A percentile compares a stretch with the other conserved stretches of the same genome.
Evolutionary conservation across 2,888 invertebrate genomes (phyloP).

Genomic region (Caenorhabditis sulstoni): DNA sequence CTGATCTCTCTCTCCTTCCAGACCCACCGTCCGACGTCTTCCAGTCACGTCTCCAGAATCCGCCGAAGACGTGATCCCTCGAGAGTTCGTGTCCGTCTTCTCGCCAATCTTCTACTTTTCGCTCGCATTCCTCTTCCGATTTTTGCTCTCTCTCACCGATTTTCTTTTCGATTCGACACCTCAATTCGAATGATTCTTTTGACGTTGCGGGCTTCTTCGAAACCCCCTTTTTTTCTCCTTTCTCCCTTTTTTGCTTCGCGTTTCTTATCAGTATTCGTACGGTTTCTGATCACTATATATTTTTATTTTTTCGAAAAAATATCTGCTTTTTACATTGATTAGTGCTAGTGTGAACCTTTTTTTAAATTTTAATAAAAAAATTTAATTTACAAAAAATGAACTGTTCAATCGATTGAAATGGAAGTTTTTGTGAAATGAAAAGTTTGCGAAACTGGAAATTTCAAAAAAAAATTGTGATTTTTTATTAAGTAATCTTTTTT

Average conservation of each 20-base stretch:
- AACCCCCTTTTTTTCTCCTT: background rate
- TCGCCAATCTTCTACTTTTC: conserved; percentile 37
- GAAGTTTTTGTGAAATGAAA: too few relatives aligned
- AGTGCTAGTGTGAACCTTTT: too few relatives aligned
- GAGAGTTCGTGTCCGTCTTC: conserved; percentile 33
- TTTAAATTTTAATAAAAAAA: too few relatives aligned
- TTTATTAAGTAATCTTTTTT: too few relatives aligned
- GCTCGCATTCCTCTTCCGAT: conserved; percentile 51
- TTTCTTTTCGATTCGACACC: background rate
- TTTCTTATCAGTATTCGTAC: conserved; percentile 18
- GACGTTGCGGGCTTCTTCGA: conserved; percentile 39
- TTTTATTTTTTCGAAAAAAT: background rate
- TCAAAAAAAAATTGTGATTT: too few relatives aligned
- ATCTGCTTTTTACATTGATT: too few relatives aligned
- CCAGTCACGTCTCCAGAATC: background rate
- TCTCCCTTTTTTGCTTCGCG: too few relatives aligned
- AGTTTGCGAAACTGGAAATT: too few relatives aligned
- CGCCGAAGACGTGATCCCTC: conserved; percentile 11
- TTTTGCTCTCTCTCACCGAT: conserved; percentile 43
- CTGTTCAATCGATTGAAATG: too few relatives aligned
- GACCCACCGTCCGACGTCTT: conserved; percentile 16
- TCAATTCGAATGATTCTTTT: background rate
- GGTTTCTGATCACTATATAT: too few relatives aligned
- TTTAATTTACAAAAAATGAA: too few relatives aligned
- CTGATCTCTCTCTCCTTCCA: background rate